Base-by-base conservation (phyloP, 1,140 invertebrate species). In the Spodoptera frugiperda region DNA sequence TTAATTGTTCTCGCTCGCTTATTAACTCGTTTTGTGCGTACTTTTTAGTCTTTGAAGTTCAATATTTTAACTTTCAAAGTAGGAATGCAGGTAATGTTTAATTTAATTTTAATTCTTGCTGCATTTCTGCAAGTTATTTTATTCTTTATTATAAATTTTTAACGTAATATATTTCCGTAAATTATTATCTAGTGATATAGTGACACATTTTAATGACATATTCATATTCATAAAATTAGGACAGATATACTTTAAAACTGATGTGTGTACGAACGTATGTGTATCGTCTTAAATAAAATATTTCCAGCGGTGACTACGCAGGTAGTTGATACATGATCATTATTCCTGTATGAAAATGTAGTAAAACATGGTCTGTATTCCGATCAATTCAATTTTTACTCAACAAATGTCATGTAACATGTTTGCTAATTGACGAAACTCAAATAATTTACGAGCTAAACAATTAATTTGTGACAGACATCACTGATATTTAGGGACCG, bases 401-500 rank as follows among this genome's bases (percentile, higher is more conserved):
- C 19, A 19, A 48, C 19, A n/a, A 48, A 53, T 68, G 12, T 30
- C 14, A 53, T 68, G 8, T 39, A 39, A 68, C 21, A 1, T 49
- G 10, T 49, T n/a, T 6, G 14, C 46, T 25, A 67, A 48, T 67
- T 49, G 63, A 49, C 30, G 33, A 44, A 19, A 44, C 71, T 61
- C 30, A 74, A 74, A 74, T 48, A 49, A 17, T 49, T 9, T 44
- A 11, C 17, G 46, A 48, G 12, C 61, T 2, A 49, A 48, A 33
- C 33, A 61, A 63, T n/a, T 30, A 30, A 74, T 33, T 63, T 11
- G 48, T 75, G 65, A 48, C 25, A 75, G 44, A 65, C 30, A 65
- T 63, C 59, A 75, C 33, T 39, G 33, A 75, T 75, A 65, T 75
- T 75, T 75, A 75, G 72, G 72, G 72, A 75, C 72, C 59, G 72